Base-by-base conservation (phyloP, 2,113 vertebrate species). In the Paracanthobrama guichenoti region DNA sequence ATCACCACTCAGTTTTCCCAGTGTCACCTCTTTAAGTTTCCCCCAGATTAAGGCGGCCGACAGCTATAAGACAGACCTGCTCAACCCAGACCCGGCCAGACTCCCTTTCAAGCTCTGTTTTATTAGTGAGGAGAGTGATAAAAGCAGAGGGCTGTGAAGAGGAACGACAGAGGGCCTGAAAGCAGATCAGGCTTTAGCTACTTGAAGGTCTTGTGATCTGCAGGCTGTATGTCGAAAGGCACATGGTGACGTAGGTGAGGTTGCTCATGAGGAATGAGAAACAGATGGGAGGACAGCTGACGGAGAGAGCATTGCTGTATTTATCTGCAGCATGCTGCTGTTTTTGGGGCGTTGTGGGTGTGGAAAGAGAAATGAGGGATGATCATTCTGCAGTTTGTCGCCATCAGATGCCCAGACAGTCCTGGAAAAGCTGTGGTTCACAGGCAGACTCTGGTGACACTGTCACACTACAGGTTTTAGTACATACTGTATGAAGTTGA, bases 21-120 rank as follows among this genome's bases (percentile, higher is more conserved):
- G 31, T 81, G 84, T 85, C 77, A 85, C 84, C 77, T 85, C 84
- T 69, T 48, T 83, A 60, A 73, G 59, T 59, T 62, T 64, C 69
- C 71, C 39, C 42, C 42, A 50, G 69, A 83, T 75, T 75, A 75
- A 46, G 44, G 71, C 26, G 14, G 62, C n/a, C 39, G 39, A 20
- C 57, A 62, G 77, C 77, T 79, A 46, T 79, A 62, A 50, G 7
- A 60, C 81, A 62, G 72, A 75, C 20, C 5, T 11, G 24, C 50
- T 46, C n/a, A 3, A n/a, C 24, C 69, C n/a, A 22, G 81, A 83
- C 28, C n/a, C 6, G 35, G 55, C 39, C 14, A 44, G 81, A 83
- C 28, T 83, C 35, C 71, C 71, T 74, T 75, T 83, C 42, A 64
- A 83, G 71, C 59, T 75, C 18, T 31, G 71, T 24, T 83, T 83